These are phyloP conservation scores for Phyllostomus discolor DNA, from an alignment of 2,113 vertebrate species.

Conservation along the genomic window DNA sequence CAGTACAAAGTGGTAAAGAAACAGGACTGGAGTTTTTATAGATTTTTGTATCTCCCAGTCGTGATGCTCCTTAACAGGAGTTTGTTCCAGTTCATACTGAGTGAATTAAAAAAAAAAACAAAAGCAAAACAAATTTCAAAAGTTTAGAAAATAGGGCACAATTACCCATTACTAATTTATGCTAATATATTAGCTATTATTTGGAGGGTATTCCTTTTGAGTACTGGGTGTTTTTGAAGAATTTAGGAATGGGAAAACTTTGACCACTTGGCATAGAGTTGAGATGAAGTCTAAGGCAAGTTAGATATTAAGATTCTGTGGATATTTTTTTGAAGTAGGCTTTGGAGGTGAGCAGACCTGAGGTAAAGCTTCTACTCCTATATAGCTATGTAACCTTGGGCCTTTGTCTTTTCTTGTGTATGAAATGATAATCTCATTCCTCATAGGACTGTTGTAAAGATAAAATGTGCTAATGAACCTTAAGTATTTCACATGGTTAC, in stretches of 20 bases:
- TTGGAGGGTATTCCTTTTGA: not conserved
- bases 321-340: not conserved
- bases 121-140: not conserved
- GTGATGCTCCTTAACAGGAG: not conserved
- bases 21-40: conserved; percentile 18
- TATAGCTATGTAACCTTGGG: not conserved
- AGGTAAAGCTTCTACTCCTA: not conserved
- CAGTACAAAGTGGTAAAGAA: conserved; percentile 1
- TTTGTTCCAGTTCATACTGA: conserved; percentile 28
- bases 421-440: not conserved
- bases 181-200: not conserved
- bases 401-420: not conserved
- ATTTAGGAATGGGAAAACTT: not conserved
- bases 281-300: not conserved
- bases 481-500: not conserved
- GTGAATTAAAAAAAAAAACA: conserved; percentile 2
- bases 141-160: not conserved
- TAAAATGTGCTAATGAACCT: not conserved
- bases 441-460: not conserved
- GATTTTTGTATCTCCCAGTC: not conserved
- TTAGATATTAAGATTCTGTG: not conserved
- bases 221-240: not conserved
- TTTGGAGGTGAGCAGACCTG: not conserved
- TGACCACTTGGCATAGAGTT: not conserved
- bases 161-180: not conserved